phyloP scores from a whole-genome alignment of 2,888 invertebrate genomes.

The Xylocampa areola region DNA sequence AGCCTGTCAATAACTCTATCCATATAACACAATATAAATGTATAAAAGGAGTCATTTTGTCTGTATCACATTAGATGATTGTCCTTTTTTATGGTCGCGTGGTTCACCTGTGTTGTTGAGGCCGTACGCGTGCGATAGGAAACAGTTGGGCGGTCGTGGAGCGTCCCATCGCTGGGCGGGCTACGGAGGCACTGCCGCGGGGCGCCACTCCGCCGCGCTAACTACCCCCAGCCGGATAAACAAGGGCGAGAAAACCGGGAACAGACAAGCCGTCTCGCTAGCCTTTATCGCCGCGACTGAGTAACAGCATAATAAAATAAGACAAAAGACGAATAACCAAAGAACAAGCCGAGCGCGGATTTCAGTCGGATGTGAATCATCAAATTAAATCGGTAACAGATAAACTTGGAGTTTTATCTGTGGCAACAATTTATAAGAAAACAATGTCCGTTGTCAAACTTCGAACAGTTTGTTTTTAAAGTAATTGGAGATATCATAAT shows the following conservation, averaged over 20 bases:
- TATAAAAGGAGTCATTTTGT: constrained; percentile 88
- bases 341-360: constrained; percentile 65
- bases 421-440: constrained; percentile 57
- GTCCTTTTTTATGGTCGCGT: constrained; percentile 60
- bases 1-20: constrained; percentile 80
- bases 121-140: constrained; percentile 70
- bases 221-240: constrained; percentile 86
- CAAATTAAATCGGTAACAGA: constrained; percentile 63
- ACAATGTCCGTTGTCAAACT: constrained; percentile 57
- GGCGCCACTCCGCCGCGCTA: constrained; percentile 78
- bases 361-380: constrained; percentile 62
- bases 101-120: constrained; percentile 79
- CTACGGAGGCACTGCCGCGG: constrained; percentile 82
- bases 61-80: constrained; percentile 71
- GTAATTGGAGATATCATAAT: constrained; percentile 24
- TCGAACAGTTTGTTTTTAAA: constrained; percentile 20
- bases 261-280: constrained; percentile 89
- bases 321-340: constrained; percentile 82
- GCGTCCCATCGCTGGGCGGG: constrained; percentile 84
- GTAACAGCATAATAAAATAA: constrained; percentile 84
- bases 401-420: constrained; percentile 61
- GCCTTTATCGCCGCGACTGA: constrained; percentile 79
- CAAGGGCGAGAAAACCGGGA: constrained; percentile 86
- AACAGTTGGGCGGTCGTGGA: constrained; percentile 69
- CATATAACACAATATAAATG: constrained; percentile 87